These are phyloP conservation scores for Mesaphorura yosii DNA, from an alignment of 1,140 invertebrate genomes.

Conservation along the genomic window DNA sequence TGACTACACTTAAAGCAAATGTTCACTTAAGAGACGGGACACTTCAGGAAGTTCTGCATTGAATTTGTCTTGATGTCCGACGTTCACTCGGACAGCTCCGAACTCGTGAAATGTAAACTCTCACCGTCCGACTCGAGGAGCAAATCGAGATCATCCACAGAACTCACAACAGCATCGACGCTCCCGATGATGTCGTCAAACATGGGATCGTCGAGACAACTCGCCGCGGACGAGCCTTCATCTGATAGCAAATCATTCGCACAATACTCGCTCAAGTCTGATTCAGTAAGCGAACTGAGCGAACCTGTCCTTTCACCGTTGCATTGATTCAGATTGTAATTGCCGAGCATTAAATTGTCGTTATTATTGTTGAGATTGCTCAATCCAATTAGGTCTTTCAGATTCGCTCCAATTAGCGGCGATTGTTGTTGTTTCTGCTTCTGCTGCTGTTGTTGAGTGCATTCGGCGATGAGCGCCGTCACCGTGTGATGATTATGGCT, in stretches of 20 bases:
- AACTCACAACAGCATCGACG: slow-evolving; percentile 34
- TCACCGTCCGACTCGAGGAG: slow-evolving; percentile 40
- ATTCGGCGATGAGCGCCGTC: background rate
- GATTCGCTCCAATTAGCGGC: background rate
- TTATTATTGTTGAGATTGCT: slow-evolving; percentile 2
- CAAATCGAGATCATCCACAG: slow-evolving; percentile 36
- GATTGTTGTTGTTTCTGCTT: background rate
- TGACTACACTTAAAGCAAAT: too few species aligned
- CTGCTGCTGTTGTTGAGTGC: background rate
- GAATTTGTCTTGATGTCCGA: too few species aligned
- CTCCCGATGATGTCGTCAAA: slow-evolving; percentile 33
- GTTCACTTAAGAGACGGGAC: too few species aligned
- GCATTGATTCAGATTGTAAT: too few species aligned
- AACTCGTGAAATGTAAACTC: slow-evolving; percentile 25
- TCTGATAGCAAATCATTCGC: slow-evolving; percentile 33
- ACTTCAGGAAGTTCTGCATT: too few species aligned
- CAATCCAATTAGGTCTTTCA: background rate
- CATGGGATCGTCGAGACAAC: slow-evolving; percentile 33
- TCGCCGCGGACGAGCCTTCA: slow-evolving; percentile 32
- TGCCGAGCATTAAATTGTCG: background rate
- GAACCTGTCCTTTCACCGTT: slow-evolving; percentile 26
- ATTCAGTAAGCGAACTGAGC: slow-evolving; percentile 31
- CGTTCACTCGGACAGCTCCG: slow-evolving; percentile 21
- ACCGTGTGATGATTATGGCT: too few species aligned
- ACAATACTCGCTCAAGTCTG: slow-evolving; percentile 32